Conservation (phyloP, 2,113 vertebrate species). For the Sceloporus tristichus region DNA sequence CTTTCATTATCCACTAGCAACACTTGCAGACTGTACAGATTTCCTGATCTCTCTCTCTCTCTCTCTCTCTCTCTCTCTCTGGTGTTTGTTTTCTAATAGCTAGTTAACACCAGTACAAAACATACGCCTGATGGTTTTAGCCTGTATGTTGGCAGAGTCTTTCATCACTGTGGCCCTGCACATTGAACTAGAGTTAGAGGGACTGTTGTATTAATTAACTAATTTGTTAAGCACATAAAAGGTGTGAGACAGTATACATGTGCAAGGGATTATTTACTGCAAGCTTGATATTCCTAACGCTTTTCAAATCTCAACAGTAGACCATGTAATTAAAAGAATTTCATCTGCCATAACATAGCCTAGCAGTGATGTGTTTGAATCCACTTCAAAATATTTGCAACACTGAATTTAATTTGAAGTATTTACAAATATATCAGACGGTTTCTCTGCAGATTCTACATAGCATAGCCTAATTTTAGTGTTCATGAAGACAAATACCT, state of each 20-base stretch:
- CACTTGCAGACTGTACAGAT: neutral
- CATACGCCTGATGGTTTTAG: neutral
- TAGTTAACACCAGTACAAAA: neutral
- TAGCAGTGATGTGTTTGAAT: conserved; percentile 49
- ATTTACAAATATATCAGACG: conserved; percentile 20
- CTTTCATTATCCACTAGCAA: conserved; percentile 4
- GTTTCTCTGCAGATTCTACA: conserved; percentile 42
- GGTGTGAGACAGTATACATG: conserved; percentile 12
- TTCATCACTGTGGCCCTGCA: conserved; percentile 18
- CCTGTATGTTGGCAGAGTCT: neutral
- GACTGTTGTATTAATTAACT: conserved; percentile 25
- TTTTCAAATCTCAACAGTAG: conserved; percentile 24
- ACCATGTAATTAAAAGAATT: conserved; percentile 33
- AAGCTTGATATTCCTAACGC: conserved; percentile 14
- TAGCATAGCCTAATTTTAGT: conserved; percentile 20
- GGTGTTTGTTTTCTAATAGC: neutral
- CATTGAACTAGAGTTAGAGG: neutral
- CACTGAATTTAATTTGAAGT: conserved; percentile 11
- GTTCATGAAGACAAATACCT: conserved; percentile 1
- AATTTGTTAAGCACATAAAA: conserved; percentile 38
- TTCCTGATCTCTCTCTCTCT: neutral
- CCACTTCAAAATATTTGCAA: conserved; percentile 21
- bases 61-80: neutral
- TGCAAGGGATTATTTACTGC: conserved; percentile 38
- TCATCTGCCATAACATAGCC: neutral